Evolutionary conservation across 1,140 invertebrate genomes (phyloP), one percentile per base, ranked within the genome.

Genomic region (Limonius californicus): DNA sequence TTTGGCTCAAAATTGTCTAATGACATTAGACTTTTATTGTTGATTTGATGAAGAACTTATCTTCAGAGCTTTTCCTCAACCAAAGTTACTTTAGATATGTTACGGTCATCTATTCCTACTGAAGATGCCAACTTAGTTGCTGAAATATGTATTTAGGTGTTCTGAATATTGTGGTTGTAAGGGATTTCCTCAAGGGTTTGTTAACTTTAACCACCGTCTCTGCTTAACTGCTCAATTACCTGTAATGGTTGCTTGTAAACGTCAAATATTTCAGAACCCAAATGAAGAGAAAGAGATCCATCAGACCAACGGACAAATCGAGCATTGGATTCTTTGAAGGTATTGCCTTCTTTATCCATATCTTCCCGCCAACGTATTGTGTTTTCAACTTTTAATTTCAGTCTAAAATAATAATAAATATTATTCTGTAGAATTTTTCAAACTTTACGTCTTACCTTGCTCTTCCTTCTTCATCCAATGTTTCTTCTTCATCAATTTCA

Each of bases 401-500:
- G 77, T 57, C 89, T 85, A 68, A 4, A 66, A 69, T 68, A 63
- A 9, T n/a, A n/a, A n/a, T n/a, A 42, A 1, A 8, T 8, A 35
- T 8, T n/a, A 35, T 8, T 35, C 32, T 35, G 32, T 35, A n/a
- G n/a, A n/a, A 35, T 35, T 35, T 35, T 35, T 8, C 32, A 35
- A 8, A 35, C 32, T 8, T 35, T 35, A 35, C n/a, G n/a, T n/a
- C n/a, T n/a, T n/a, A 85, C 83, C 89, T 86, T n/a, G 92, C 91
- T 63, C 95, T 80, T 70, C 97, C 97, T 83, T 99, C 97, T 75
- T 99, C 97, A 77, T 99, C 96, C 54, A 98, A 80, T 0, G 95
- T 94, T 80, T 99, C 96, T 77, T 99, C 96, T 72, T 99, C 97
- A 74, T 99, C 97, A 68, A 99, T 95, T 82, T 99, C 97, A 82